Base-by-base conservation (phyloP, 1,140 invertebrate species). In the Drosophila watanabei region DNA sequence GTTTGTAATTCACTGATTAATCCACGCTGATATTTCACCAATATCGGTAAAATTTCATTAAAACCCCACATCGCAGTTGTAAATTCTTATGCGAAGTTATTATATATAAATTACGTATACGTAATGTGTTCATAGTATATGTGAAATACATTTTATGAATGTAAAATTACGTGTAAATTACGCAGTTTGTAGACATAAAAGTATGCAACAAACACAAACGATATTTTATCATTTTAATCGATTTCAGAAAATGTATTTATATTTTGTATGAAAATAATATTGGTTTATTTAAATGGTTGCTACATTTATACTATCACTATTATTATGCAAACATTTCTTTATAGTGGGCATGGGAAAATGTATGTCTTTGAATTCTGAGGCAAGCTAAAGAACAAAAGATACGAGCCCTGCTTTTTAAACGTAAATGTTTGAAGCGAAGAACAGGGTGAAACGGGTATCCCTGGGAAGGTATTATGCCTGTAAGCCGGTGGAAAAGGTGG, bases 141-240 rank as follows among this genome's bases (percentile, higher is more conserved):
- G 24, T 20, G 14, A n/a, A 39, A 52, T n/a, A 16, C 14, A 56
- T 28, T 24, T 20, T 54, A 28, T 11, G 18, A 20, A 32, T 24
- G 24, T 24, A 24, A 24, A 24, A 24, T 24, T 49, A 49, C 60
- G 6, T 33, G 18, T 14, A n/a, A 39, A 30, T 35, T 37, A 24
- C 11, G 28, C 5, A 24, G 5, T 18, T 0, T 9, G 10, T 35
- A 20, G 20, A 37, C 60, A 61, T 54, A 5, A 39, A 71, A 68
- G 68, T 71, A 71, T 73, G 70, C 70, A 48, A 16, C 46, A 24
- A 24, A 2, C 5, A 11, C 5, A 24, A 24, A 8, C 18, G 9
- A 43, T 39, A 39, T 4, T 16, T n/a, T 41, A 9, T 41, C 9
- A 9, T 43, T n/a, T n/a, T 0, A 43, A 43, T 43, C 39, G 5